Conservation (phyloP, 2,797 vertebrate species). For the Mergus octosetaceus region DNA sequence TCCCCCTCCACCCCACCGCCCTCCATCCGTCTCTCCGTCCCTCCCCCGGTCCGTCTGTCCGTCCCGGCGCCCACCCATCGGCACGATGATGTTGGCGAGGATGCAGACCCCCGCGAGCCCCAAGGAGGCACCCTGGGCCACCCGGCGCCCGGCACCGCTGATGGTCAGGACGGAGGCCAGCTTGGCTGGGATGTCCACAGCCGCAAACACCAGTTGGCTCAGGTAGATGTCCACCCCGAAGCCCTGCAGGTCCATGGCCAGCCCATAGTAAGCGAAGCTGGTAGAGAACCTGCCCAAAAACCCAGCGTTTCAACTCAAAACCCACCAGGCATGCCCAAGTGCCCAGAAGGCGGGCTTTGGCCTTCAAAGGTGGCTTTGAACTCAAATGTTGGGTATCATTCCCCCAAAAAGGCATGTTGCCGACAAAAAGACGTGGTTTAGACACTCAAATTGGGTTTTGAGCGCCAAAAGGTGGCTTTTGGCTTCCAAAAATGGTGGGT, state of each 20-base stretch:
- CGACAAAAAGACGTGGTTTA: background rate
- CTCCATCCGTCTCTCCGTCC: no score
- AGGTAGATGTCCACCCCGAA: slow-evolving; percentile 90
- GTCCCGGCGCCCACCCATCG: slow-evolving; percentile 75
- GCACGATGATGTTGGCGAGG: slow-evolving; percentile 83
- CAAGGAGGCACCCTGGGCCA: slow-evolving; percentile 78
- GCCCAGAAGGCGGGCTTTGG: no score
- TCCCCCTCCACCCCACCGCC: background rate
- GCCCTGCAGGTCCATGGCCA: slow-evolving; percentile 91
- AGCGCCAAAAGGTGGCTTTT: background rate
- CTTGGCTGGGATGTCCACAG: slow-evolving; percentile 90
- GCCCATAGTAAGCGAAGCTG: slow-evolving; percentile 90
- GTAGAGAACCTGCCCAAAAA: slow-evolving; percentile 85
- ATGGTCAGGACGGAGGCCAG: slow-evolving; percentile 78
- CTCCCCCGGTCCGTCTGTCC: background rate
- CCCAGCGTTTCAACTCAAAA: background rate
- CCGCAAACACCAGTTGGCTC: slow-evolving; percentile 90
- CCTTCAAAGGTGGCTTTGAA: rapidly evolving
- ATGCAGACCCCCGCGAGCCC: slow-evolving; percentile 82
- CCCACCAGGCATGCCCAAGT: rapidly evolving
- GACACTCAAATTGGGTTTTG: background rate
- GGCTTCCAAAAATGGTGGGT: background rate
- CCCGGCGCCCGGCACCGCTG: slow-evolving; percentile 81
- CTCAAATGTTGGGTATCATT: no score
- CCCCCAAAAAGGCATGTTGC: background rate